These are phyloP conservation scores for Spheniscus humboldti DNA, from an alignment of 2,797 vertebrate species.

Conservation along the genomic window DNA sequence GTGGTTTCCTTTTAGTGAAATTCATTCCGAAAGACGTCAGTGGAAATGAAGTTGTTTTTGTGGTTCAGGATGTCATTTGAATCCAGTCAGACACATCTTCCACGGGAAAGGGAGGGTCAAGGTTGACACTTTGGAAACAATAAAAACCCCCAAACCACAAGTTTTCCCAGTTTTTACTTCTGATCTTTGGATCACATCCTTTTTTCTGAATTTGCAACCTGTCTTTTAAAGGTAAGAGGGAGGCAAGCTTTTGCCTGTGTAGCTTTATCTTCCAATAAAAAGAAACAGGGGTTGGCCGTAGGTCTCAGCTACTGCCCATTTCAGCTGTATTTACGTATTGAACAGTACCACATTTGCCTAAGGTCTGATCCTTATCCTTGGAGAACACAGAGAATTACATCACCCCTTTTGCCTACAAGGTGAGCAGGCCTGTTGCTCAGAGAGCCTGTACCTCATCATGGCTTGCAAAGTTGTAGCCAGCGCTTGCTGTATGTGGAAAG, in stretches of 20 bases:
- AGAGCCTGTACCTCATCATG: neutral
- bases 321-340: neutral
- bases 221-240: neutral
- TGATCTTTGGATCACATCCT: neutral
- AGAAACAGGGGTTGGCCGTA: neutral
- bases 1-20: neutral
- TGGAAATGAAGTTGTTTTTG: neutral
- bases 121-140: no score
- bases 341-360: neutral
- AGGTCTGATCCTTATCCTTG: neutral
- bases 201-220: neutral
- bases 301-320: neutral
- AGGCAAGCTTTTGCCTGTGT: neutral
- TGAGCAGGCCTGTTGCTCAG: neutral
- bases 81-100: neutral
- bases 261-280: neutral
- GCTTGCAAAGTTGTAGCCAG: neutral
- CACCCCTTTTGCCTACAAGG: neutral
- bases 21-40: neutral
- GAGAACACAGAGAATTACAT: neutral
- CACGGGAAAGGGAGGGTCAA: neutral
- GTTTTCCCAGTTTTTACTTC: neutral
- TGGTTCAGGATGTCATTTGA: neutral
- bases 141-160: neutral
- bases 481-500: neutral